Evolutionary conservation across 2,888 invertebrate genomes (phyloP).

Genomic region (Phengaris alcon): DNA sequence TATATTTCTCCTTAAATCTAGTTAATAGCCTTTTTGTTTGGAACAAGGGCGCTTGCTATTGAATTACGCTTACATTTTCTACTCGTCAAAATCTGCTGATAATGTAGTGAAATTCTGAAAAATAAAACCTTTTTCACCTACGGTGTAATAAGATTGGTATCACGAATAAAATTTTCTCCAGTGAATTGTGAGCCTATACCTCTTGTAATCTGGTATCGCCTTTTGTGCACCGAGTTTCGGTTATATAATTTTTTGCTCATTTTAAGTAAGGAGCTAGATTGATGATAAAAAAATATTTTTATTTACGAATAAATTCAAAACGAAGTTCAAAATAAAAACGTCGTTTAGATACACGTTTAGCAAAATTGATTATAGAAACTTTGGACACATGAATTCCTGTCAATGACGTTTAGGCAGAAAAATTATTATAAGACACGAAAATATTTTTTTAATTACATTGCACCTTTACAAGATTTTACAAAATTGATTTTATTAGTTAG

Average conservation of each 20-base stretch:
- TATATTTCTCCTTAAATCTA: background rate
- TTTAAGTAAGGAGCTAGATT: background rate
- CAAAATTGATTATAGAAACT: no score
- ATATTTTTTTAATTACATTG: no score
- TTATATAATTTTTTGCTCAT: background rate
- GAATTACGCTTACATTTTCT: background rate
- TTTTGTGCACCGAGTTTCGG: slow-evolving; percentile 3
- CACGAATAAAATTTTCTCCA: background rate
- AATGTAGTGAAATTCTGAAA: background rate
- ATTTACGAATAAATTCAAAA: no score
- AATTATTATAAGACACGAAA: no score
- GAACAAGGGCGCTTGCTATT: background rate
- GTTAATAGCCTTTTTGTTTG: background rate
- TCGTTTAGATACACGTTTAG: no score
- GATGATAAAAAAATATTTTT: no score
- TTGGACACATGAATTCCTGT: no score
- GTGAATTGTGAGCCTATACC: slow-evolving; percentile 9
- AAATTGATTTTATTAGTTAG: no score
- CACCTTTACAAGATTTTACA: no score
- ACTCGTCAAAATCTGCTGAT: slow-evolving; percentile 13
- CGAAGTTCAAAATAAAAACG: no score
- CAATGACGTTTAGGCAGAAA: no score
- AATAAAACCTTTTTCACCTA: background rate
- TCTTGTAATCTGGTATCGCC: slow-evolving; percentile 2
- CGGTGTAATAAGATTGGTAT: slow-evolving; percentile 9